These are phyloP conservation scores for Pocillopora verrucosa DNA, from an alignment of 64 coral and sea anemone species.

Conservation along the genomic window DNA sequence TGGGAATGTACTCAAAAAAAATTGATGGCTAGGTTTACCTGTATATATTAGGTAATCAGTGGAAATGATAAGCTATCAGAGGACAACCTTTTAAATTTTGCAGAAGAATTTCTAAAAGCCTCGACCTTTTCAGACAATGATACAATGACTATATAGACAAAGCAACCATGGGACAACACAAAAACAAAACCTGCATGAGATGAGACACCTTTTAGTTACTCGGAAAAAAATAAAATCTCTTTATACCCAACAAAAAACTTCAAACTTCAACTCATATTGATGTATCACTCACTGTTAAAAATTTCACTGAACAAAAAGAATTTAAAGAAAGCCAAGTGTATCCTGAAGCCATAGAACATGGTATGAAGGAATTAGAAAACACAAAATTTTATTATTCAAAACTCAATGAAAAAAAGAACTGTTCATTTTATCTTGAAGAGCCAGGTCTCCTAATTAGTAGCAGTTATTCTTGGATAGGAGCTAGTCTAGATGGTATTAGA, in stretches of 20 bases:
- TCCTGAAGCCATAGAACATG: slow-evolving; percentile 82
- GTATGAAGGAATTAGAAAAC: slow-evolving; percentile 65
- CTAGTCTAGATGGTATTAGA: too few relatives aligned
- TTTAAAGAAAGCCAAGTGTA: slow-evolving; percentile 23
- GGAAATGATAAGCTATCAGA: too few relatives aligned
- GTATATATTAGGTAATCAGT: too few relatives aligned
- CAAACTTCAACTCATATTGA: slow-evolving; percentile 59
- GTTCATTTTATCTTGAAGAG: slow-evolving; percentile 66
- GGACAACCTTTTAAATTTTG: too few relatives aligned
- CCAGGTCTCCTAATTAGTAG: slow-evolving; percentile 65
- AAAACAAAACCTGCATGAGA: too few relatives aligned
- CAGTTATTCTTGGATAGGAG: too few relatives aligned
- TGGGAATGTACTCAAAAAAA: too few relatives aligned
- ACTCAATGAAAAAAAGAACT: slow-evolving; percentile 55
- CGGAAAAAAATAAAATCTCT: slow-evolving; percentile 74
- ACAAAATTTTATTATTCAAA: slow-evolving; percentile 70
- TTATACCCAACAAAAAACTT: too few relatives aligned
- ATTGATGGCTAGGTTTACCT: too few relatives aligned
- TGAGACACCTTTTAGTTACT: too few relatives aligned
- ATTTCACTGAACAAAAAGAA: slow-evolving; percentile 31
- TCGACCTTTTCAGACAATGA: slow-evolving; percentile 58
- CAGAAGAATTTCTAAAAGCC: too few relatives aligned
- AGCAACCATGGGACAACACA: slow-evolving; percentile 59
- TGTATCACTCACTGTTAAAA: slow-evolving; percentile 68
- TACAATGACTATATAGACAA: slow-evolving; percentile 34